Conservation (phyloP, 2,113 vertebrate genomes). For the Nanger granti region DNA sequence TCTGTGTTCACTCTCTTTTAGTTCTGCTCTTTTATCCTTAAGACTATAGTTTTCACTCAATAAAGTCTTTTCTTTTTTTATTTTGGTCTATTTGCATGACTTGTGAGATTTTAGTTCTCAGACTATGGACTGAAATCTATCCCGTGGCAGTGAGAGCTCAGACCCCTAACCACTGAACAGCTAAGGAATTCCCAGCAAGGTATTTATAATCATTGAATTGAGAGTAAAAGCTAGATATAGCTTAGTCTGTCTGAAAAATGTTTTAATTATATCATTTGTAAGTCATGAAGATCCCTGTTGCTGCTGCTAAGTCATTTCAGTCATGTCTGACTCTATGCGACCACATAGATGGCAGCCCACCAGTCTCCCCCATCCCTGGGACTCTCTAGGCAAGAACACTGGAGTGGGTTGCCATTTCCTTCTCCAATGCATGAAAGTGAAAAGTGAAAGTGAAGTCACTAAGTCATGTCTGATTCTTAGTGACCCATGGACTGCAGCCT, state of each 20-base stretch:
- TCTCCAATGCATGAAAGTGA: neutral
- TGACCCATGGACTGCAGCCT: no score
- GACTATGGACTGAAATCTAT: rapidly evolving
- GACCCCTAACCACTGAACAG: neutral
- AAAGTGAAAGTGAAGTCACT: neutral
- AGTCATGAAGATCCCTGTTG: neutral
- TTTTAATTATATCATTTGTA: neutral
- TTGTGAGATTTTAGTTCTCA: neutral
- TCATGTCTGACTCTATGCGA: no score
- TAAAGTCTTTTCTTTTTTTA: neutral
- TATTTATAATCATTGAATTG: neutral
- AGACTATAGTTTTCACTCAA: neutral
- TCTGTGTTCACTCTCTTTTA: neutral
- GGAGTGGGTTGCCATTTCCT: no score
- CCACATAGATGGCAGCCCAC: no score
- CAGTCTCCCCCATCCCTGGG: no score
- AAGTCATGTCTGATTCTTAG: no score
- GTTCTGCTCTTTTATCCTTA: neutral
- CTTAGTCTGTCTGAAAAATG: neutral
- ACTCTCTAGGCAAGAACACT: no score
- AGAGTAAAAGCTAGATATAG: neutral
- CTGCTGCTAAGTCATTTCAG: no score
- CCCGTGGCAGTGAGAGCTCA: neutral
- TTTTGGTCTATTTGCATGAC: neutral
- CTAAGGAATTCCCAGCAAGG: neutral